Conservation (phyloP, 1,140 invertebrate genomes). For the Tetramorium alpestre region DNA sequence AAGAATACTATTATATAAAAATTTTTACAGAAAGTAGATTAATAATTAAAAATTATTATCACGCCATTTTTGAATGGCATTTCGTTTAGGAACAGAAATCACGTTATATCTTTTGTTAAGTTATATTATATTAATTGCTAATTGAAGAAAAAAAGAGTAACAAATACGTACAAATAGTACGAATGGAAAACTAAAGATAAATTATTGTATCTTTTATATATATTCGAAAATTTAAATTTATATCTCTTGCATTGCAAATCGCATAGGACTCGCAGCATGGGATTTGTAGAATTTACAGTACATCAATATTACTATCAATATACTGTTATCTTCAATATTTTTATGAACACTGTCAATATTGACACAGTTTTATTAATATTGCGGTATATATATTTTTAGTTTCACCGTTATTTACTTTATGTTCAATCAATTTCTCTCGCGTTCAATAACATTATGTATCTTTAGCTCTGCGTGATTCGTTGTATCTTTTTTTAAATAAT, state of each 20-base stretch:
- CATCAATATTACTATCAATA: slow-evolving; percentile 14
- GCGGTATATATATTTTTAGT: neutral
- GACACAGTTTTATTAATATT: neutral
- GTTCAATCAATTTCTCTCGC: neutral
- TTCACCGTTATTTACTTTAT: neutral
- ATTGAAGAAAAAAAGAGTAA: neutral
- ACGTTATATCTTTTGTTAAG: neutral
- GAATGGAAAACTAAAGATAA: neutral
- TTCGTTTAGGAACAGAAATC: neutral
- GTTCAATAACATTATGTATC: neutral
- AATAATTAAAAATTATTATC: neutral
- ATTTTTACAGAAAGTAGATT: too few species aligned
- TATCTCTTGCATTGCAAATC: neutral
- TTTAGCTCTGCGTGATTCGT: neutral
- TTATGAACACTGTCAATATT: slow-evolving; percentile 18
- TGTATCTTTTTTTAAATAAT: neutral
- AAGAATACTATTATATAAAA: neutral
- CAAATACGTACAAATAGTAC: neutral
- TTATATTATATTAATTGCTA: slow-evolving; percentile 16
- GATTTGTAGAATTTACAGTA: neutral
- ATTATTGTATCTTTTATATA: neutral
- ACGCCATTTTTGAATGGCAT: neutral
- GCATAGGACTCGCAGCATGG: neutral
- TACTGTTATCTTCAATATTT: neutral
- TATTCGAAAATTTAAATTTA: neutral